Conservation (phyloP, 2,888 invertebrate genomes). For the Choreutis nemorana region DNA sequence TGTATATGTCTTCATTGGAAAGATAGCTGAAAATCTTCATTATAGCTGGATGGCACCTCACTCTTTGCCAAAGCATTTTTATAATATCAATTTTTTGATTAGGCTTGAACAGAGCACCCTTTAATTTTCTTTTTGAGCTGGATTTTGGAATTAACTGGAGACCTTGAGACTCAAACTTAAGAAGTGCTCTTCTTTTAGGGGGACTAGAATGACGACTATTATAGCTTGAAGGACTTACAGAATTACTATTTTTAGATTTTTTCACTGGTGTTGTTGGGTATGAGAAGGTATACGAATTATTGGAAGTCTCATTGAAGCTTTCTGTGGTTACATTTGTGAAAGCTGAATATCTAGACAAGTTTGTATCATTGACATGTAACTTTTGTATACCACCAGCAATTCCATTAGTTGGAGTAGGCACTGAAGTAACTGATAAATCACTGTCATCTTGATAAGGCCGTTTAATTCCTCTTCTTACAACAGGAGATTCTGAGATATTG, state of each 20-base stretch:
- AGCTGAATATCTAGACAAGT: too few species aligned
- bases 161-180: conserved; percentile 39
- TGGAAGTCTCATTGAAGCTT: too few species aligned
- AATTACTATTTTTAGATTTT: conserved; percentile 26
- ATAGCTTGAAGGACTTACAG: conserved; percentile 9
- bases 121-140: conserved; percentile 20
- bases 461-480: conserved; percentile 34
- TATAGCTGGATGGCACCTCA: conserved; percentile 32
- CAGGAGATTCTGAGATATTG: conserved; percentile 31
- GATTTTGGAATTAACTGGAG: conserved; percentile 21
- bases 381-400: conserved; percentile 47
- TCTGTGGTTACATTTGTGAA: too few species aligned
- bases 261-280: conserved; percentile 54
- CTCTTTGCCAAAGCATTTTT: conserved; percentile 29
- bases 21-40: conserved; percentile 41
- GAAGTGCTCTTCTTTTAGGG: too few species aligned
- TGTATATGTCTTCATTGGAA: conserved; percentile 42
- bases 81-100: conserved; percentile 51
- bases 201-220: conserved; percentile 25
- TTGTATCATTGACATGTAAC: conserved; percentile 40
- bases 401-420: conserved; percentile 45
- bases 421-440: conserved; percentile 21
- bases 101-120: conserved; percentile 29
- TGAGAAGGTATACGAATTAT: conserved; percentile 23
- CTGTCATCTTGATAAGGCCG: conserved; percentile 31